Conservation (phyloP, 2,797 vertebrate genomes). For the Lophotriccus pileatus region DNA sequence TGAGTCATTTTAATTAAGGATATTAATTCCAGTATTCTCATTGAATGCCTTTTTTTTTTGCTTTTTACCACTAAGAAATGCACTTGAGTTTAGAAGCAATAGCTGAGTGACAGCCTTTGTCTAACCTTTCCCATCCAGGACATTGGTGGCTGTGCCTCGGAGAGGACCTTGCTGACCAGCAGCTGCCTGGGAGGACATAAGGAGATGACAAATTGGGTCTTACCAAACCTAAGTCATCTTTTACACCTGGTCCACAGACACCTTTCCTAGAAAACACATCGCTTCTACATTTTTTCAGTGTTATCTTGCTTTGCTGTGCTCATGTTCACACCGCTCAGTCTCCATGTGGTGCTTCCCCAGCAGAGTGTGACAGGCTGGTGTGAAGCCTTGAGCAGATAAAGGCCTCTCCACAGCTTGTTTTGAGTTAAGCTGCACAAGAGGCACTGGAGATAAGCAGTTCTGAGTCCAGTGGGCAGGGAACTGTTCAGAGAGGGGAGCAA, state of each 20-base stretch:
- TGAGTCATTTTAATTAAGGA: neutral
- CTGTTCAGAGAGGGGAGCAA: neutral
- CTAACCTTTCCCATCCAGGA: neutral
- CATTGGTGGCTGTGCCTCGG: neutral
- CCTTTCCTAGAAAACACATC: neutral
- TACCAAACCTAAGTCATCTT: neutral
- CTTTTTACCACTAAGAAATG: neutral
- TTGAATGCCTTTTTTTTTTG: neutral
- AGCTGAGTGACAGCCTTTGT: neutral
- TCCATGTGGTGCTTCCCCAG: neutral
- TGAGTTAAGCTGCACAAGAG: neutral
- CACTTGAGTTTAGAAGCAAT: neutral
- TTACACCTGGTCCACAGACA: neutral
- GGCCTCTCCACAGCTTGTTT: neutral
- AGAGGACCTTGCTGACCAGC: neutral
- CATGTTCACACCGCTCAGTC: fast-evolving
- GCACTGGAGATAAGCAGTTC: neutral
- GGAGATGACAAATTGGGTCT: neutral
- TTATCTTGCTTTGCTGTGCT: neutral
- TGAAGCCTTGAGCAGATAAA: neutral
- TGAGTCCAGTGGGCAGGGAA: neutral
- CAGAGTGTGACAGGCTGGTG: neutral
- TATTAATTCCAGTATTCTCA: neutral
- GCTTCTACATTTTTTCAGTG: neutral
- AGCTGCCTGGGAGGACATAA: neutral